phyloP scores from a whole-genome alignment of 2,797 vertebrate genomes.

The Sebastes minor region DNA sequence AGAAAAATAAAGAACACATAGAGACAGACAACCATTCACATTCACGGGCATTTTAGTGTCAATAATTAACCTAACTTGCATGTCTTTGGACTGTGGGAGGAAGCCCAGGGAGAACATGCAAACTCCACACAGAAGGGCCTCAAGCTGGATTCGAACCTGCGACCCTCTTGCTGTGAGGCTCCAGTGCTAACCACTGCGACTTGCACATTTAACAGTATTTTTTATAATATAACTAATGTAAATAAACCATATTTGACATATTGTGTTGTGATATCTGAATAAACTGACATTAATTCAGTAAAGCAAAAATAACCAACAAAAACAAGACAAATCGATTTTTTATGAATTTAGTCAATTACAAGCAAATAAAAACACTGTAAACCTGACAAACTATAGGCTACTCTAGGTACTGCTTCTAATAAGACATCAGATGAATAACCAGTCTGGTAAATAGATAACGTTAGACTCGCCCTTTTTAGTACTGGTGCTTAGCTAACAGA shows the following conservation, averaged over 20 bases:
- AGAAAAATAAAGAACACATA: too few relatives aligned
- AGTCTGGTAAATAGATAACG: neutral
- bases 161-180: too few relatives aligned
- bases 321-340: too few relatives aligned
- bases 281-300: neutral
- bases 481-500: neutral
- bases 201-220: neutral
- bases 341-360: neutral
- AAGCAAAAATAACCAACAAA: neutral
- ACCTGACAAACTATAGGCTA: neutral
- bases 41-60: too few relatives aligned
- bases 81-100: too few relatives aligned
- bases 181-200: too few relatives aligned
- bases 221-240: neutral
- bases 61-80: too few relatives aligned
- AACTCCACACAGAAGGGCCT: too few relatives aligned
- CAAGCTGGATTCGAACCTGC: fast-evolving
- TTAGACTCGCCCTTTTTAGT: neutral
- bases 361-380: neutral
- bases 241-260: neutral
- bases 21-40: too few relatives aligned
- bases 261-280: neutral
- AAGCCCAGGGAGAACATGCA: too few relatives aligned
- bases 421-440: neutral
- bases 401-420: neutral